Evolutionary conservation across 1,140 invertebrate genomes (phyloP).

Genomic region (Solenopsis invicta): DNA sequence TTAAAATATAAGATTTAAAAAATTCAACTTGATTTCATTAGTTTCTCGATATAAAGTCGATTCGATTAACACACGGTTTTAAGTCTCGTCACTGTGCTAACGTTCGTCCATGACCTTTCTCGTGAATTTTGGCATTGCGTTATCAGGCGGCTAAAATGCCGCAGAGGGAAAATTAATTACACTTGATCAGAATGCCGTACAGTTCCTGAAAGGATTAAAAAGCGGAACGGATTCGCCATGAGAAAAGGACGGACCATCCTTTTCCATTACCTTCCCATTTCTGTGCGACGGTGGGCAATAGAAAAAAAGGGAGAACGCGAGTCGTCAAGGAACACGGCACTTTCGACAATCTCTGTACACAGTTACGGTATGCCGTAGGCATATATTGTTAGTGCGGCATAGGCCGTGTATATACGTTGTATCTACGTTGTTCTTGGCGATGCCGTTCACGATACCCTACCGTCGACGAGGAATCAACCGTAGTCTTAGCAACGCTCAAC

Average conservation of each 20-base stretch:
- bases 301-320: slow-evolving; percentile 55
- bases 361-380: slow-evolving; percentile 27
- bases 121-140: background rate
- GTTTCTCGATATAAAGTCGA: background rate
- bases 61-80: background rate
- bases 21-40: background rate
- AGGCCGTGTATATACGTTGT: slow-evolving; percentile 48
- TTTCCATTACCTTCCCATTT: slow-evolving; percentile 66
- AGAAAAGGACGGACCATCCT: background rate
- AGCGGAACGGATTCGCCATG: background rate
- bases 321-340: slow-evolving; percentile 32
- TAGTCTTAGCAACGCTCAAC: slow-evolving; percentile 83
- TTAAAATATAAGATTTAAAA: background rate
- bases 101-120: slow-evolving; percentile 35
- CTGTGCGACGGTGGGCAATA: slow-evolving; percentile 21
- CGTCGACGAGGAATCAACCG: slow-evolving; percentile 62
- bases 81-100: slow-evolving; percentile 36
- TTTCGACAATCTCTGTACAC: slow-evolving; percentile 59
- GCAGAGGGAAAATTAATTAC: slow-evolving; percentile 12
- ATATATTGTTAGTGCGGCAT: slow-evolving; percentile 51
- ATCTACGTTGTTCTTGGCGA: slow-evolving; percentile 46
- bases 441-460: slow-evolving; percentile 40
- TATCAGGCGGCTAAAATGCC: slow-evolving; percentile 4
- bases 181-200: slow-evolving; percentile 23
- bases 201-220: slow-evolving; percentile 16